These are phyloP conservation scores for Rhorus exstirpatorius DNA, from an alignment of 2,888 invertebrate genomes.

Conservation along the genomic window DNA sequence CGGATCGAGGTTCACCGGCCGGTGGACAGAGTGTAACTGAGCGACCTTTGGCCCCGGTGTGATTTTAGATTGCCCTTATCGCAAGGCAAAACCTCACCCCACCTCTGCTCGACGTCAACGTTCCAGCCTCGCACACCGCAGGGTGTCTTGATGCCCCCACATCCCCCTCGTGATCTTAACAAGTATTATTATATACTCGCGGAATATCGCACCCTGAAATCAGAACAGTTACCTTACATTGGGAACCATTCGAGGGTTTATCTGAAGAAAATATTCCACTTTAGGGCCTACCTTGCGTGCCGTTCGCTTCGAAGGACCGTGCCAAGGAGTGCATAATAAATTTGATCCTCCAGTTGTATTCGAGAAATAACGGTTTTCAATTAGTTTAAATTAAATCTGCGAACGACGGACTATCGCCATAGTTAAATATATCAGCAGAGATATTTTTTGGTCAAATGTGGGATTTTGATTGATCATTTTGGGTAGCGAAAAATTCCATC, in stretches of 20 bases:
- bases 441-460: too few species aligned
- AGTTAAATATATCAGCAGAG: too few species aligned
- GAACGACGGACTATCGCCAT: too few species aligned
- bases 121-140: constrained; percentile 35
- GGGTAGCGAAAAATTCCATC: too few species aligned
- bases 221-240: background rate
- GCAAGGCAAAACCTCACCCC: constrained; percentile 74
- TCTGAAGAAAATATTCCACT: constrained; percentile 4
- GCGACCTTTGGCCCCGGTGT: constrained; percentile 81
- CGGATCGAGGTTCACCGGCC: constrained; percentile 66
- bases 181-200: constrained; percentile 4
- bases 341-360: too few species aligned
- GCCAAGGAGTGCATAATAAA: too few species aligned
- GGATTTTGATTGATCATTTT: too few species aligned
- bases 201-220: background rate
- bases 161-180: constrained; percentile 13
- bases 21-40: constrained; percentile 82
- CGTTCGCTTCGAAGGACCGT: too few species aligned
- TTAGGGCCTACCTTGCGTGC: too few species aligned
- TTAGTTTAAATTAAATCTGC: too few species aligned
- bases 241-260: background rate
- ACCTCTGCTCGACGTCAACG: constrained; percentile 49
- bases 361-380: too few species aligned
- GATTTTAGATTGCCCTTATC: constrained; percentile 82
- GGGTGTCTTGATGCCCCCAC: constrained; percentile 33